Percentiles rank a stretch among this genome's conserved stretches.
Evolutionary conservation across 2,888 invertebrate species (phyloP).

Genomic region (Microdon myrmicae): DNA sequence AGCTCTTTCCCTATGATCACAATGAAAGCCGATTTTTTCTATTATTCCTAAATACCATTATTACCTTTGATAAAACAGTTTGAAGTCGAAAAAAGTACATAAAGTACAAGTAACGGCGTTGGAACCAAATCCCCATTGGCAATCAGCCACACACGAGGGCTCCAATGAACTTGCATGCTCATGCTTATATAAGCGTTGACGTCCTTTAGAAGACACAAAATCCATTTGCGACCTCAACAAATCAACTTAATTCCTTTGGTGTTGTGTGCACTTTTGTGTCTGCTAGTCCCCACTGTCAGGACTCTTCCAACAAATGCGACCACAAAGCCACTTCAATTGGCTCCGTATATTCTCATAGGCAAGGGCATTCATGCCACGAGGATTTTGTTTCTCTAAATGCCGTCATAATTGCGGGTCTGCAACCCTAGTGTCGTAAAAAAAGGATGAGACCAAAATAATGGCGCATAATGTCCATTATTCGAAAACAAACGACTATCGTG

Average conservation of each 20-base stretch:
- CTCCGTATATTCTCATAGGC: conserved; percentile 15
- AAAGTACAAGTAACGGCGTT: conserved; percentile 13
- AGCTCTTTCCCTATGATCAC: conserved; percentile 46
- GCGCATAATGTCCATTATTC: conserved; percentile 66
- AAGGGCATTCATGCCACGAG: conserved; percentile 26
- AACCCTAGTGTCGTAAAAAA: conserved; percentile 51
- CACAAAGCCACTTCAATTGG: conserved; percentile 47
- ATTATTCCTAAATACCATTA: conserved; percentile 48
- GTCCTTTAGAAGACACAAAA: conserved; percentile 28
- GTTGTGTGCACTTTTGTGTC: conserved; percentile 42
- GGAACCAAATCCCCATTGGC: conserved; percentile 39
- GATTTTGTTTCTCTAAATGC: conserved; percentile 53
- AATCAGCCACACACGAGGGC: conserved; percentile 19
- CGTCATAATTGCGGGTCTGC: conserved; percentile 48
- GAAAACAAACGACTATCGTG: conserved; percentile 64
- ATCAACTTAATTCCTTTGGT: conserved; percentile 48
- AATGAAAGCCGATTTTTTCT: conserved; percentile 45
- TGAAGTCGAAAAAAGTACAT: conserved; percentile 11
- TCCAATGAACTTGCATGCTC: neutral
- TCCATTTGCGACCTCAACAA: conserved; percentile 49
- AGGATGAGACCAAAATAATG: conserved; percentile 59
- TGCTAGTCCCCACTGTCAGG: neutral
- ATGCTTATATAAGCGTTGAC: neutral
- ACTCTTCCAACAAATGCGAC: conserved; percentile 10
- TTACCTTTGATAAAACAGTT: conserved; percentile 34